Evolutionary conservation across 2,797 vertebrate species (phyloP), one percentile per base, ranked within the genome.

Genomic region (Sebastes ruberrimus): DNA sequence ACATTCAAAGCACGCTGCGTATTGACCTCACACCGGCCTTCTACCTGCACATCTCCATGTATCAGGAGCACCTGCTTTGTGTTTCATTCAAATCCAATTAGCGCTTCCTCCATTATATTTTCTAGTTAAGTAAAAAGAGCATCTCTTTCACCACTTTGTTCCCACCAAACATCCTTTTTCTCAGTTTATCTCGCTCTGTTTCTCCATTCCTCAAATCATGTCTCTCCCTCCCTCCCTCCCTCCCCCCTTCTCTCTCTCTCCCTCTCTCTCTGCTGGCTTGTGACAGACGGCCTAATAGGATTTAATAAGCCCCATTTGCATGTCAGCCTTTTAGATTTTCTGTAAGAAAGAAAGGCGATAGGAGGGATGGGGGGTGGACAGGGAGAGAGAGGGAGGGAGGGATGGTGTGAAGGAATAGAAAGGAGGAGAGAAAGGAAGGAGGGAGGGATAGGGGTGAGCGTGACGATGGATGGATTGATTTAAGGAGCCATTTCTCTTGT

Each of bases 251-350:
- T 22, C 20, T 32, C 46, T 20, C 67, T 8, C 76, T 65, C 76
- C 9, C 75, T 74, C 74, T 72, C 73, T 80, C 75, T 80, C 74
- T 78, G 83, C 86, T 89, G 84, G 90, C 91, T 92, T 73, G 74
- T 95, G 94, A 95, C 94, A 93, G 94, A 94, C 92, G 90, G 92
- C 89, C 94, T 96, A 96, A 95, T 95, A 94, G 95, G 93, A 95
- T 95, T 96, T 96, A 96, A 96, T 95, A 94, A 95, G 91, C 91
- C 93, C 93, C 95, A 96, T 96, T 95, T 95, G 94, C 95, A 95
- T 95, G 95, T 95, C 94, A 95, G 93, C 89, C 88, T 93, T 94
- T 92, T 94, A 95, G 90, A 94, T 94, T 94, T 94, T 90, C 90
- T 89, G 88, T 86, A 86, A 90, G 88, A 93, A 91, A 93, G 88